Percentiles rank a stretch among this genome's conserved stretches.
These are phyloP conservation scores for Phengaris arion DNA, from an alignment of 2,888 invertebrate species.

Conservation along the genomic window DNA sequence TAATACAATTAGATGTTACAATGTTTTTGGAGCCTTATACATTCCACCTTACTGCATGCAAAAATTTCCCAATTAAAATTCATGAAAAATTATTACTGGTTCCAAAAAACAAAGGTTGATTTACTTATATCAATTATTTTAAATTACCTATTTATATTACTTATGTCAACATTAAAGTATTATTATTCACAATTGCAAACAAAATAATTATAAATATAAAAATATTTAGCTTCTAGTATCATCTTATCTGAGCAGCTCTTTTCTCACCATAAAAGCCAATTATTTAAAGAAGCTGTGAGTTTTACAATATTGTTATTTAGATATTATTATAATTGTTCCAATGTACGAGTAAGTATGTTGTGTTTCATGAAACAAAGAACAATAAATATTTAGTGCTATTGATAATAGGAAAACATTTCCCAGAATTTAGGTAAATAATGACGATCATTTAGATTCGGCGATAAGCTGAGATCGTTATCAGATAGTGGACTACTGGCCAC, in stretches of 20 bases:
- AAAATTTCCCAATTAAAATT: no score
- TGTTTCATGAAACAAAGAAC: not conserved
- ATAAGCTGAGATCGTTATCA: conserved; percentile 42
- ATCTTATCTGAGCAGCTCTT: not conserved
- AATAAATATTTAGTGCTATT: not conserved
- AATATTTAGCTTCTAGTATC: not conserved
- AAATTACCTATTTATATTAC: no score
- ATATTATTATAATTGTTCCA: not conserved
- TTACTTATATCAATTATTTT: no score
- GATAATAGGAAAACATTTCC: conserved; percentile 36
- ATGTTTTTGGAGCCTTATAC: no score
- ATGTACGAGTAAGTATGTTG: not conserved
- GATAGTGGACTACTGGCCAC: conserved; percentile 37
- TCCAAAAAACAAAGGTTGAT: no score
- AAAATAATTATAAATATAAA: no score
- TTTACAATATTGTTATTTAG: not conserved
- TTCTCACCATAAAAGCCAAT: not conserved
- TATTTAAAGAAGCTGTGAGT: not conserved
- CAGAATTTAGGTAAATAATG: conserved; percentile 42
- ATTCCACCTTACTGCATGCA: no score
- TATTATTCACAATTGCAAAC: no score
- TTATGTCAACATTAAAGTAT: no score
- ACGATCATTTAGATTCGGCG: conserved; percentile 55
- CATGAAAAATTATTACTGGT: no score
- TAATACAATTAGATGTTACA: no score